Percentiles rank a stretch among this genome's conserved stretches.
phyloP scores from a whole-genome alignment of 2,888 invertebrate species.

The Phrixothrix hirtus region DNA sequence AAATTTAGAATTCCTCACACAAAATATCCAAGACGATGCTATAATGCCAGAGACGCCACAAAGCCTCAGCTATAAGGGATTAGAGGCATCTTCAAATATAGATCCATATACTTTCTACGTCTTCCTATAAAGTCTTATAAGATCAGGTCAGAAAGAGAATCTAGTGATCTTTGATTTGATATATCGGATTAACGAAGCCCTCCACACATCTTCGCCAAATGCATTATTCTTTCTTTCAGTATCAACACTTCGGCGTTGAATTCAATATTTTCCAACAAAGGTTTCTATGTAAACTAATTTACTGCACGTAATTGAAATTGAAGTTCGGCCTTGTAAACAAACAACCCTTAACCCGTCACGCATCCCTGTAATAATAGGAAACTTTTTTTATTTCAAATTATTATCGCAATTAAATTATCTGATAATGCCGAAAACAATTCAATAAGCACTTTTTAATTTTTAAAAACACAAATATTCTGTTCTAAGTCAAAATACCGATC shows the following conservation, averaged over 20 bases:
- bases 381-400: no score
- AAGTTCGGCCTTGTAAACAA: no score
- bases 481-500: no score
- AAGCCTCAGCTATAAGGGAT: conserved; percentile 20
- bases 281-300: background rate
- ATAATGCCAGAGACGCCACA: conserved; percentile 5
- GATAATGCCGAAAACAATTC: no score
- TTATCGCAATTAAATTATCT: no score
- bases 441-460: no score
- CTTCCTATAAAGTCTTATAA: conserved; percentile 25
- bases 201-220: conserved; percentile 38
- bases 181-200: conserved; percentile 50
- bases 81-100: conserved; percentile 28
- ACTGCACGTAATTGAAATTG: no score
- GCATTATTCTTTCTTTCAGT: conserved; percentile 43
- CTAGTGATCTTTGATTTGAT: conserved; percentile 50
- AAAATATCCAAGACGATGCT: conserved; percentile 1
- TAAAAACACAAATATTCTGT: no score
- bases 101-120: conserved; percentile 26
- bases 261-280: conserved; percentile 2
- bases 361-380: no score
- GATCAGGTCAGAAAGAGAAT: conserved; percentile 25
- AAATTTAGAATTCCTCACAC: background rate
- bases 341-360: no score
- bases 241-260: conserved; percentile 40